Evolutionary conservation across 2,888 invertebrate species (phyloP).

Genomic region (Tetrapedia diversipes): DNA sequence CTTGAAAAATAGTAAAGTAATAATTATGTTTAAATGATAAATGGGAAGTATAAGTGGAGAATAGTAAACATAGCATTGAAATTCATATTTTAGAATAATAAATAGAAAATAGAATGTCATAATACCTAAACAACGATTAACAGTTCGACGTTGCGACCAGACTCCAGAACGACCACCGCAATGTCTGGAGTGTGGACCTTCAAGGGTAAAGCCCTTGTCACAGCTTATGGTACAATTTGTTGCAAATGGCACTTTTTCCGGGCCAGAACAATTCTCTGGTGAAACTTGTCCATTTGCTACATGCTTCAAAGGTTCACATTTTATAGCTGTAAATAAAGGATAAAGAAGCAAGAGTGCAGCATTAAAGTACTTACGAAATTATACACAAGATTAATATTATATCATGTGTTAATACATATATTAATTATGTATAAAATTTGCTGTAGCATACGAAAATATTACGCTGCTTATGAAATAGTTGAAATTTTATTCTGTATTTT

Average conservation of each 20-base stretch:
- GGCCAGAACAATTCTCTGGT: slow-evolving; percentile 84
- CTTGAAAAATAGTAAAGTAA: slow-evolving; percentile 76
- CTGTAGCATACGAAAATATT: no score
- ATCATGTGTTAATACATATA: no score
- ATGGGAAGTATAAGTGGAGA: no score
- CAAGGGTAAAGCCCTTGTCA: slow-evolving; percentile 85
- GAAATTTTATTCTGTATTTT: no score
- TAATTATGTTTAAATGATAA: background rate
- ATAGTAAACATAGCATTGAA: background rate
- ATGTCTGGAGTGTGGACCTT: slow-evolving; percentile 84
- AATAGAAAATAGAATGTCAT: background rate
- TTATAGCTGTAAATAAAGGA: slow-evolving; percentile 77
- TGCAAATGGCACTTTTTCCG: slow-evolving; percentile 85
- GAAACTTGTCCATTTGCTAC: slow-evolving; percentile 84
- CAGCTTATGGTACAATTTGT: slow-evolving; percentile 86
- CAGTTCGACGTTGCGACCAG: slow-evolving; percentile 84
- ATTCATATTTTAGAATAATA: background rate
- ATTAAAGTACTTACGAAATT: no score
- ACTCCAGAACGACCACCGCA: slow-evolving; percentile 85
- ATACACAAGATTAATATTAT: no score
- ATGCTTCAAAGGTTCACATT: slow-evolving; percentile 84
- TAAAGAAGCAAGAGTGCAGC: background rate
- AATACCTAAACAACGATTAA: slow-evolving; percentile 84
- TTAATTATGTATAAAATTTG: no score
- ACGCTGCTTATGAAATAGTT: no score